Base-by-base conservation (phyloP, 2,113 vertebrate genomes). In the Gambusia holbrooki region DNA sequence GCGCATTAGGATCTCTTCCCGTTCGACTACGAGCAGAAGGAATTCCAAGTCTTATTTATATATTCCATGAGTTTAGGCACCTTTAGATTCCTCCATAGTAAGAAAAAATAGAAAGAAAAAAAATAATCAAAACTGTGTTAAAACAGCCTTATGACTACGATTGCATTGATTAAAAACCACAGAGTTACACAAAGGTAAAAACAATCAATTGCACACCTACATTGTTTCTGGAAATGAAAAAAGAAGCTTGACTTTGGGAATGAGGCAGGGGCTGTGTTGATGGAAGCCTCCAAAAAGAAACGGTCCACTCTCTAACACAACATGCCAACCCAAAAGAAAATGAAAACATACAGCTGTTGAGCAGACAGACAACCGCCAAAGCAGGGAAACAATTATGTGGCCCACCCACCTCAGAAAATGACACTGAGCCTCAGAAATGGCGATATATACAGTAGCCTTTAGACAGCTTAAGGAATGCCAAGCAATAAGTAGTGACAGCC, bases 391-490 rank as follows among this genome's bases (percentile, higher is more conserved):
- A 77, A 84, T 80, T 73, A 63, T 79, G 65, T 35, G 28, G 27
- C 62, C 73, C 28, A 74, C 42, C 19, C n/a, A 9, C 22, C 65
- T 67, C 63, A 80, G 73, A 61, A 66, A 54, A 80, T 42, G 74
- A 83, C 79, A 76, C 17, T 61, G 69, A 86, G 58, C 64, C 40
- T 69, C 29, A 51, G 75, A 79, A 87, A 72, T 74, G 73, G 67
- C 62, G 65, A 29, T 76, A 72, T 77, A 65, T 37, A 71, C 79
- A 73, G 71, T 76, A n/a, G 69, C 62, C 76, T 82, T 35, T 30
- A 14, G 79, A 77, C 79, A 84, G 80, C 74, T 76, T 76, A 74
- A 82, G 82, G 68, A 85, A 85, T 58, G 66, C 71, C 11, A 64
- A 67, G 78, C 80, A 80, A 69, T 80, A 66, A 76, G 71, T 45